Percentiles rank a stretch among this genome's conserved stretches.
Conservation (phyloP, 1,140 invertebrate species). For the Apolygus lucorum region DNA sequence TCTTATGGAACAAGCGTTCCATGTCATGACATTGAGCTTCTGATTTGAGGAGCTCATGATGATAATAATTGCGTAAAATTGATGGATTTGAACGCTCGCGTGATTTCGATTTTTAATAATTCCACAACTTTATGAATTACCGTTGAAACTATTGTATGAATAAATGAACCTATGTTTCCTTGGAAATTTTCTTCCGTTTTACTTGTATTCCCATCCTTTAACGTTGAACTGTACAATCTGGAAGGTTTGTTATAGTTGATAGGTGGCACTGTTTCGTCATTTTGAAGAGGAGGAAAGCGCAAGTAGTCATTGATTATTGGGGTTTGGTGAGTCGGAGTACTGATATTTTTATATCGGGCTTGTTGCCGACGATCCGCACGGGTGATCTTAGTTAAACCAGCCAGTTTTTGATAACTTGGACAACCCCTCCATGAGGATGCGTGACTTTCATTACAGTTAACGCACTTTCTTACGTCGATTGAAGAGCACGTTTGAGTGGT, state of each 20-base stretch:
- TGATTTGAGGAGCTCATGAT: neutral
- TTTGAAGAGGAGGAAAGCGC: neutral
- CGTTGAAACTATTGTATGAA: neutral
- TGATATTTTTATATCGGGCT: neutral
- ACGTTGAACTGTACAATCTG: too few relatives aligned
- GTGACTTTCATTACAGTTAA: neutral
- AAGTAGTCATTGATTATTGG: neutral
- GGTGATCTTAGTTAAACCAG: neutral
- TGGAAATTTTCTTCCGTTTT: neutral
- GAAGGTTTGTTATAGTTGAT: neutral
- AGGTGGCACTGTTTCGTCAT: neutral
- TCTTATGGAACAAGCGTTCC: neutral
- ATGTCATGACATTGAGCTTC: neutral
- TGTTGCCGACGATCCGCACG: neutral
- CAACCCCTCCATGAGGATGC: neutral
- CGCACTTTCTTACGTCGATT: neutral
- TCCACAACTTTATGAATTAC: neutral
- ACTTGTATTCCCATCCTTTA: too few relatives aligned
- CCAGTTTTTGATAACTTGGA: neutral
- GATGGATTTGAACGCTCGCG: neutral
- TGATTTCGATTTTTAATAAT: neutral
- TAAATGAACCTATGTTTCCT: neutral
- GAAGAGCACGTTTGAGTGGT: neutral
- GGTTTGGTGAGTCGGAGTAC: neutral
- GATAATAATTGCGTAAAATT: neutral